Conservation (phyloP, 2,888 invertebrate genomes). For the Lamproptera curius region DNA sequence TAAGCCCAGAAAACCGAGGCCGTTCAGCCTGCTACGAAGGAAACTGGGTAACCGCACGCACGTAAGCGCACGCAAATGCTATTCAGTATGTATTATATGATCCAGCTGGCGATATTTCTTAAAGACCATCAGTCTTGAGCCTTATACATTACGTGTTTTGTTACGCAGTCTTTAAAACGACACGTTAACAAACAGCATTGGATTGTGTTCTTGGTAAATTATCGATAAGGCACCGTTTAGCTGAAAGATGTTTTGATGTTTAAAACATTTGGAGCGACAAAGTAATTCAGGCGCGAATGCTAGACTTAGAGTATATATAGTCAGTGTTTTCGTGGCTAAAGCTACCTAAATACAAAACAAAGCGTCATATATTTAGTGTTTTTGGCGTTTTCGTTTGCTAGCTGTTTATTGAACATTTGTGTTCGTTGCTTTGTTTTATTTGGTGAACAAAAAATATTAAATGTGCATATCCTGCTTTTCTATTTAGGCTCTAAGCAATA, state of each 20-base stretch:
- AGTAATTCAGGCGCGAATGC: not conserved
- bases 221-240: not conserved
- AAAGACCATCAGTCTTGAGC: no score
- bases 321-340: not conserved
- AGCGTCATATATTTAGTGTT: no score
- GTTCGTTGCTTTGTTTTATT: no score
- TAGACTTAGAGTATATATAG: not conserved
- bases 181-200: conserved; percentile 1
- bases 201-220: not conserved
- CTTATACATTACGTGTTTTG: no score
- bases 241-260: not conserved
- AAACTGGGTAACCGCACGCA: conserved; percentile 70
- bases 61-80: conserved; percentile 64
- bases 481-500: no score
- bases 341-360: no score
- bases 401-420: no score
- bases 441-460: no score
- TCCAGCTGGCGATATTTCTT: not conserved
- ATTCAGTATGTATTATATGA: conserved; percentile 28
- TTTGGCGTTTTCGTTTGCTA: no score
- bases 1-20: conserved; percentile 70
- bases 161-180: not conserved
- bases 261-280: conserved; percentile 17
- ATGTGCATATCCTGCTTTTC: no score
- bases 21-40: conserved; percentile 58